Conservation (phyloP, 2,797 vertebrate genomes). For the Amblyraja radiata region DNA sequence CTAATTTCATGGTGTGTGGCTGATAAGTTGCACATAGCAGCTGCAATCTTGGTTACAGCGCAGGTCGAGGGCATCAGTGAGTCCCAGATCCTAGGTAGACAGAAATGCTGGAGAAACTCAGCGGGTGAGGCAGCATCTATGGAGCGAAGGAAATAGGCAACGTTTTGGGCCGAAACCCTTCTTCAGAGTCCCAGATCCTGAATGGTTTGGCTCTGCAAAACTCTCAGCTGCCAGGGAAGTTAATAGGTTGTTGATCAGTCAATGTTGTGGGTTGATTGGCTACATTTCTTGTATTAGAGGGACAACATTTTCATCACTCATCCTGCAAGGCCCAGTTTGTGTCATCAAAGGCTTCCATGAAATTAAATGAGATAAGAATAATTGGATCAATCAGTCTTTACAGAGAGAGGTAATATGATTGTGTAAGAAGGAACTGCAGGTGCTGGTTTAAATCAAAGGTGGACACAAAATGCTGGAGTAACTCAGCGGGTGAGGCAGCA, state of each 20-base stretch:
- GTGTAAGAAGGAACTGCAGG: no score
- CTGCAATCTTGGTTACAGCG: not conserved
- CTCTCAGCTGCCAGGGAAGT: not conserved
- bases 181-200: not conserved
- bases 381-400: not conserved
- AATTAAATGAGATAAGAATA: not conserved
- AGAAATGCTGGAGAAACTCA: no score
- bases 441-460: no score
- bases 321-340: not conserved
- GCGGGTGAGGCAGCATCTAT: no score
- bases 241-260: not conserved
- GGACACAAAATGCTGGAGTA: no score
- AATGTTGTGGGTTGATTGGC: not conserved
- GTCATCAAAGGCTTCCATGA: not conserved
- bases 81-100: not conserved
- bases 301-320: not conserved
- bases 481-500: no score
- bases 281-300: not conserved
- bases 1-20: not conserved
- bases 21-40: not conserved
- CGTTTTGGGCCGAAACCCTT: no score
- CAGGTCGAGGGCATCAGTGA: not conserved
- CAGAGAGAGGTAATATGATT: not conserved
- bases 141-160: no score
- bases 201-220: not conserved